These are phyloP conservation scores for Rhingia campestris DNA, from an alignment of 2,888 invertebrate genomes.

Conservation along the genomic window DNA sequence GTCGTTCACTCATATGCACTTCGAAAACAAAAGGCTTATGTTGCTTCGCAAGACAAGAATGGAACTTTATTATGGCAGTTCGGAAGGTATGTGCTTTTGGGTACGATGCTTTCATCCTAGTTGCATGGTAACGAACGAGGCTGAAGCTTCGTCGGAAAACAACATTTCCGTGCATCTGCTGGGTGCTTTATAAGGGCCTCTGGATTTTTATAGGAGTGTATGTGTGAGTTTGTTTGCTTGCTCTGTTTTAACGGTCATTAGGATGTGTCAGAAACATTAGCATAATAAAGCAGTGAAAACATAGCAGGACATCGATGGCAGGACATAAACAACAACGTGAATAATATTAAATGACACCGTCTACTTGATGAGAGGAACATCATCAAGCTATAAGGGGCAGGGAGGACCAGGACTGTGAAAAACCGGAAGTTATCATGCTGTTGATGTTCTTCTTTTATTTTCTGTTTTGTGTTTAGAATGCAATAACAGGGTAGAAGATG, in stretches of 20 bases:
- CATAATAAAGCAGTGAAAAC: slow-evolving; percentile 75
- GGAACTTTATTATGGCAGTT: slow-evolving; percentile 72
- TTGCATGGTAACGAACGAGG: slow-evolving; percentile 50
- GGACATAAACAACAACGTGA: slow-evolving; percentile 73
- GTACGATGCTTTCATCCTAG: slow-evolving; percentile 50
- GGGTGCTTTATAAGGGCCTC: slow-evolving; percentile 36
- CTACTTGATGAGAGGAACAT: slow-evolving; percentile 61
- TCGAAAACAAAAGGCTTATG: slow-evolving; percentile 73
- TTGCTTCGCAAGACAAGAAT: slow-evolving; percentile 70
- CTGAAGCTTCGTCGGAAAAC: slow-evolving; percentile 57
- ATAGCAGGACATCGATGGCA: slow-evolving; percentile 74
- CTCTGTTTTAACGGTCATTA: slow-evolving; percentile 73
- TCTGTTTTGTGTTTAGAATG: slow-evolving; percentile 29
- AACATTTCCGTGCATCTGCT: slow-evolving; percentile 73
- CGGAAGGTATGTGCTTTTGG: slow-evolving; percentile 68
- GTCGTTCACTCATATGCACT: slow-evolving; percentile 71
- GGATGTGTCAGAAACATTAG: slow-evolving; percentile 74
- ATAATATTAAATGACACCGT: slow-evolving; percentile 72
- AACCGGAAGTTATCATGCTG: slow-evolving; percentile 61
- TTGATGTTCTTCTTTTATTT: slow-evolving; percentile 36
- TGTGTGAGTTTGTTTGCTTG: slow-evolving; percentile 60
- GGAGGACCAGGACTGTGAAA: slow-evolving; percentile 20
- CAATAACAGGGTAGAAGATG: slow-evolving; percentile 39
- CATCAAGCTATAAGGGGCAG: slow-evolving; percentile 47
- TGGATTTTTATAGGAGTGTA: not conserved